Conservation (phyloP, 2,113 vertebrate genomes). For the Saccopteryx leptura region DNA sequence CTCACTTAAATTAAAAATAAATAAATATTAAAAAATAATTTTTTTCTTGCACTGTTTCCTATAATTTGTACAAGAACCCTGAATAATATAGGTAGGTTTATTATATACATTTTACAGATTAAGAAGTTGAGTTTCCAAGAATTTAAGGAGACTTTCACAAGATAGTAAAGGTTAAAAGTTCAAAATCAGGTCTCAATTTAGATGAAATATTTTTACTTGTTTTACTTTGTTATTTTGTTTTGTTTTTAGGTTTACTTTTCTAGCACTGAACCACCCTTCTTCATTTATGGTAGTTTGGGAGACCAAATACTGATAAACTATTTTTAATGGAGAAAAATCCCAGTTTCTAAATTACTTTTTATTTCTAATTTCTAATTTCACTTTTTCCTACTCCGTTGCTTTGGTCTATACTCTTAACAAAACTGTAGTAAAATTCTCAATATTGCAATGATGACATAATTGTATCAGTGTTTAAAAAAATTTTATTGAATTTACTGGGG, state of each 20-base stretch:
- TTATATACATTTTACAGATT: background rate
- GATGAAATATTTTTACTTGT: background rate
- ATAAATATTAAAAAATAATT: too few species aligned
- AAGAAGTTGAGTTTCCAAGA: background rate
- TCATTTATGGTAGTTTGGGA: background rate
- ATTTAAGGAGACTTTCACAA: background rate
- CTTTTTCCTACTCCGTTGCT: background rate
- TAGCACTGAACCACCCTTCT: background rate
- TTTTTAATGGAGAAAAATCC: background rate
- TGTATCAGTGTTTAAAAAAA: background rate
- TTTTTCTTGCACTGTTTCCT: background rate
- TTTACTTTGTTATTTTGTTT: background rate
- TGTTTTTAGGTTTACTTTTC: background rate
- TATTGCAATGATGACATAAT: background rate
- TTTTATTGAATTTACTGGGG: background rate
- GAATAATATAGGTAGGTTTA: background rate
- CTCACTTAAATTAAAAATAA: too few species aligned
- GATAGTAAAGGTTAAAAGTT: background rate
- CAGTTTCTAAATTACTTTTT: background rate
- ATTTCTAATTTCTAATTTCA: background rate
- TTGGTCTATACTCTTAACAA: background rate
- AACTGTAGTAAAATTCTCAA: background rate
- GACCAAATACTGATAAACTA: background rate
- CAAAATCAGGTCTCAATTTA: background rate
- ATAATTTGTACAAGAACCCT: background rate